These are phyloP conservation scores for Cetoscarus ocellatus DNA, from an alignment of 2,797 vertebrate genomes.

Conservation along the genomic window DNA sequence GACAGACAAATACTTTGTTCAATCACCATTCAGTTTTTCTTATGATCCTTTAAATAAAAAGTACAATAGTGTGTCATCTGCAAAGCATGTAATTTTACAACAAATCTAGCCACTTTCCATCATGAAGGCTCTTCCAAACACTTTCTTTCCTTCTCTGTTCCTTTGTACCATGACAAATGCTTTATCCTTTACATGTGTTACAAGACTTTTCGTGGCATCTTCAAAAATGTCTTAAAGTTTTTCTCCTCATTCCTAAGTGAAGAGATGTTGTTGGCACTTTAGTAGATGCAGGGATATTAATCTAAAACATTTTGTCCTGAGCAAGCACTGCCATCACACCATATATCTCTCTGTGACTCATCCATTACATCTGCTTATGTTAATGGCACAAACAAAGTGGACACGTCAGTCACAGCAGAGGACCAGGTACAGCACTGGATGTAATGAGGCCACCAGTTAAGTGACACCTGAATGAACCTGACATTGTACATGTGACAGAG, in stretches of 20 bases:
- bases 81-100: too few species aligned
- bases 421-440: conserved; percentile 39
- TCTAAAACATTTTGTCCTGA: conserved; percentile 23
- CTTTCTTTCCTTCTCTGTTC: not conserved
- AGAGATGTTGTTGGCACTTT: conserved; percentile 60
- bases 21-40: too few species aligned
- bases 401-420: conserved; percentile 45
- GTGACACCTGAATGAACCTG: conserved; percentile 63
- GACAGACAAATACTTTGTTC: too few species aligned
- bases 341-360: conserved; percentile 51
- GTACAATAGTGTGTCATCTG: too few species aligned
- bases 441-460: conserved; percentile 61
- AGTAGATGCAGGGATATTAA: not conserved
- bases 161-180: not conserved
- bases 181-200: conserved; percentile 68
- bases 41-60: too few species aligned
- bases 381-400: conserved; percentile 61
- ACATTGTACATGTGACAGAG: conserved; percentile 49
- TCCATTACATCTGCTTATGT: conserved; percentile 52
- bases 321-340: conserved; percentile 65
- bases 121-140: not conserved
- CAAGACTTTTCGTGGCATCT: conserved; percentile 77
- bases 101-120: too few species aligned
- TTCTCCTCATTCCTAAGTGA: conserved; percentile 85
- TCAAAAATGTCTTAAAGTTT: conserved; percentile 89